These are phyloP conservation scores for Mionectes olivaceus DNA, from an alignment of 2,797 vertebrate genomes.

Conservation along the genomic window DNA sequence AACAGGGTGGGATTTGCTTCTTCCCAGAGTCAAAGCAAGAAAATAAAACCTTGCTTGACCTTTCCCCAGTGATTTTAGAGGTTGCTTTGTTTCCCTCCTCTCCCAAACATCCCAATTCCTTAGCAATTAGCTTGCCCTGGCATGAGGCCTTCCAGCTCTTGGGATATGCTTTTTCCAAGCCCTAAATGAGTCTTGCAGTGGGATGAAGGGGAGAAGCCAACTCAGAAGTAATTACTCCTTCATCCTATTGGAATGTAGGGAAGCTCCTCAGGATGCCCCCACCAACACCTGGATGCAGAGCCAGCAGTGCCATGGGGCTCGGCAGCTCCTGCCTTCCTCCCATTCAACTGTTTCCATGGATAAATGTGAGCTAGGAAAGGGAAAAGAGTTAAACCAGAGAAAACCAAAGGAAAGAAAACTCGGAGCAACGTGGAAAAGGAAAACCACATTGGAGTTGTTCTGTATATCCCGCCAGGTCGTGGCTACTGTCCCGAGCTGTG, in stretches of 20 bases:
- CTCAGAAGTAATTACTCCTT: not conserved
- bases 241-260: not conserved
- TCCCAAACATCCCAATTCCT: not conserved
- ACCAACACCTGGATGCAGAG: rapidly evolving
- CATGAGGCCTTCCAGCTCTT: not conserved
- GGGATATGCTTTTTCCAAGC: not conserved
- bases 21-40: not conserved
- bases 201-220: not conserved
- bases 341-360: slow-evolving; percentile 2
- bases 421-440: not conserved
- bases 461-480: rapidly evolving
- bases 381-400: not conserved
- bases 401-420: not conserved
- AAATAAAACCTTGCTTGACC: not conserved
- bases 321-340: slow-evolving; percentile 11
- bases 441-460: not conserved
- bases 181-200: not conserved
- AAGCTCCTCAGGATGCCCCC: not conserved
- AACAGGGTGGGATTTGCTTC: not conserved
- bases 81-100: too few relatives aligned
- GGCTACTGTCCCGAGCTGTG: not conserved
- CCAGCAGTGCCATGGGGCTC: not conserved
- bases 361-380: not conserved
- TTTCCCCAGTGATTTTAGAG: not conserved
- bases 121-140: not conserved